Percentiles rank a stretch among this genome's conserved stretches.
Conservation (phyloP, 2,113 vertebrate genomes). For the Dascyllus trimaculatus region DNA sequence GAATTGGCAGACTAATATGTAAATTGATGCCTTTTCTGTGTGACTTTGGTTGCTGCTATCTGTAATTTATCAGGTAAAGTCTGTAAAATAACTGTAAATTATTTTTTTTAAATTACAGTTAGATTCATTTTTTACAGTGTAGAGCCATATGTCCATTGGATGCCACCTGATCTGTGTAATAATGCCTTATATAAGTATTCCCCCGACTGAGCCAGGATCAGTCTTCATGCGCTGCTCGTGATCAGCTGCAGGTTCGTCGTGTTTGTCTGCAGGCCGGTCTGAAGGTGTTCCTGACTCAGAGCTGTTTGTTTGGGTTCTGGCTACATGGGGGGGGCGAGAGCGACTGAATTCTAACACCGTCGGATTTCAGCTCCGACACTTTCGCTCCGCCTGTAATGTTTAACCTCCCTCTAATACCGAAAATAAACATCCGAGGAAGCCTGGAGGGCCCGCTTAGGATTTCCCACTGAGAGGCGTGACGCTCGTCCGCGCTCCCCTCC, state of each 20-base stretch:
- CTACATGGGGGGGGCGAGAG: constrained; percentile 38
- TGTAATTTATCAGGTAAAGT: too few relatives aligned
- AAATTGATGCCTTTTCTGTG: too few relatives aligned
- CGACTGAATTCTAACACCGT: constrained; percentile 42
- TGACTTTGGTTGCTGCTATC: too few relatives aligned
- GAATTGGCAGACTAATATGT: too few relatives aligned
- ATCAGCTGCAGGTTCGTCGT: constrained; percentile 18
- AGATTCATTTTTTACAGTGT: too few relatives aligned
- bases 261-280: constrained; percentile 28
- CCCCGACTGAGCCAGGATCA: background rate
- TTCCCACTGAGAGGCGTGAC: constrained; percentile 56
- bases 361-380: constrained; percentile 39
- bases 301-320: constrained; percentile 69
- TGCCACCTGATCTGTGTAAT: constrained; percentile 13
- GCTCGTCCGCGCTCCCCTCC: constrained; percentile 36
- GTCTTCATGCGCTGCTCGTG: constrained; percentile 19
- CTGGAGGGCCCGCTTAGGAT: constrained; percentile 39
- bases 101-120: too few relatives aligned
- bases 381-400: constrained; percentile 28
- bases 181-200: background rate
- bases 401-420: constrained; percentile 55
- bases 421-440: constrained; percentile 67
- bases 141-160: background rate
- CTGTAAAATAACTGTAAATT: too few relatives aligned
- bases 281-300: constrained; percentile 37